A percentile compares a stretch with the other conserved stretches of the same genome.
Evolutionary conservation across 2,888 invertebrate genomes (phyloP).

Genomic region (Spisula solida): DNA sequence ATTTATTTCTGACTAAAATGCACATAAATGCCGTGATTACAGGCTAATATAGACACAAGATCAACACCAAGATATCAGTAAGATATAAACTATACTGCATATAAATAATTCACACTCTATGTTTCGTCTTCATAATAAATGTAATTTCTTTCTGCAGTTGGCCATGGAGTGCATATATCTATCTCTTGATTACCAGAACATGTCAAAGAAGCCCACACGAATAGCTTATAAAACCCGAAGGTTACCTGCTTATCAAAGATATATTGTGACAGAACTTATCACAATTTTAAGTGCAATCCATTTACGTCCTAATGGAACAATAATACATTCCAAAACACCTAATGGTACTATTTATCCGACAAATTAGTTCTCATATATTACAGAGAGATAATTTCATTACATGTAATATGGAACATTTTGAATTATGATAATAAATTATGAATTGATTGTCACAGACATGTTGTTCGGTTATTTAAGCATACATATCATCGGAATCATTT

Average conservation of each 20-base stretch:
- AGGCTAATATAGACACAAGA: not conserved
- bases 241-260: not conserved
- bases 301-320: not conserved
- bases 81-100: not conserved
- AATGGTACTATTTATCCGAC: no score
- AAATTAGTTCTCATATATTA: no score
- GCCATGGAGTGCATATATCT: not conserved
- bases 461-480: no score
- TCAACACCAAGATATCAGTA: not conserved
- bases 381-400: no score
- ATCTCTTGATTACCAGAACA: not conserved
- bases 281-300: not conserved
- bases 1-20: conserved; percentile 23
- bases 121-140: not conserved
- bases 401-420: no score
- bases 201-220: not conserved
- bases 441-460: no score
- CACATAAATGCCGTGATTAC: not conserved
- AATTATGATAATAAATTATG: no score
- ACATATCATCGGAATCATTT: no score
- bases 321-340: not conserved
- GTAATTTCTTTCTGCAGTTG: not conserved
- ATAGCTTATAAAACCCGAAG: not conserved
- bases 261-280: not conserved
- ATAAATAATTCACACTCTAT: not conserved